phyloP scores from a whole-genome alignment of 2,888 invertebrate species.

The Dermolepida albohirtum region DNA sequence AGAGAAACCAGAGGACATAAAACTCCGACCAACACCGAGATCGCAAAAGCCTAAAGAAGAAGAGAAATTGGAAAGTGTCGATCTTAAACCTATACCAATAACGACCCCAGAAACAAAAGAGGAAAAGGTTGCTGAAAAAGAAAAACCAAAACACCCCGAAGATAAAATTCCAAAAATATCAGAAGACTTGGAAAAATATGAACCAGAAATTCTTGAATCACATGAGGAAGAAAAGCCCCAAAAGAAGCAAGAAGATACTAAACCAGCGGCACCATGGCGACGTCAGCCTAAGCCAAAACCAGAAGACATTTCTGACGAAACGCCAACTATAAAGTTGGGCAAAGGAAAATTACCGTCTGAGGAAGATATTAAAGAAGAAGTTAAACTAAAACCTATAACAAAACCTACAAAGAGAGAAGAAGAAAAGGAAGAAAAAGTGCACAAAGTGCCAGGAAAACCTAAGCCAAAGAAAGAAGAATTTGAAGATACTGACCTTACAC shows the following conservation, averaged over 20 bases:
- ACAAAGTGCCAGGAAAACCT: slow-evolving; percentile 55
- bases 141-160: slow-evolving; percentile 48
- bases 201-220: slow-evolving; percentile 63
- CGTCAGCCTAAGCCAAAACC: slow-evolving; percentile 62
- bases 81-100: slow-evolving; percentile 58
- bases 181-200: slow-evolving; percentile 54
- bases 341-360: slow-evolving; percentile 61
- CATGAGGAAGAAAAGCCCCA: slow-evolving; percentile 56
- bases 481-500: slow-evolving; percentile 39
- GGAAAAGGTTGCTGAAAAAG: slow-evolving; percentile 52
- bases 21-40: slow-evolving; percentile 52
- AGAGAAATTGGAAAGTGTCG: slow-evolving; percentile 58
- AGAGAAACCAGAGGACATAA: slow-evolving; percentile 50
- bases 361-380: slow-evolving; percentile 64
- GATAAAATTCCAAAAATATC: slow-evolving; percentile 49
- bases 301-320: slow-evolving; percentile 56
- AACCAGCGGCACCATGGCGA: slow-evolving; percentile 56
- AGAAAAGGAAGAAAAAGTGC: slow-evolving; percentile 8
- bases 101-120: slow-evolving; percentile 51
- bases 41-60: slow-evolving; percentile 52
- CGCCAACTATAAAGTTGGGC: slow-evolving; percentile 56
- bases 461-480: slow-evolving; percentile 60
- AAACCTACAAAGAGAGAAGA: slow-evolving; percentile 48
- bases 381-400: slow-evolving; percentile 66
- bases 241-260: slow-evolving; percentile 53